These are phyloP conservation scores for Mirounga angustirostris DNA, from an alignment of 2,113 vertebrate species.

Conservation along the genomic window DNA sequence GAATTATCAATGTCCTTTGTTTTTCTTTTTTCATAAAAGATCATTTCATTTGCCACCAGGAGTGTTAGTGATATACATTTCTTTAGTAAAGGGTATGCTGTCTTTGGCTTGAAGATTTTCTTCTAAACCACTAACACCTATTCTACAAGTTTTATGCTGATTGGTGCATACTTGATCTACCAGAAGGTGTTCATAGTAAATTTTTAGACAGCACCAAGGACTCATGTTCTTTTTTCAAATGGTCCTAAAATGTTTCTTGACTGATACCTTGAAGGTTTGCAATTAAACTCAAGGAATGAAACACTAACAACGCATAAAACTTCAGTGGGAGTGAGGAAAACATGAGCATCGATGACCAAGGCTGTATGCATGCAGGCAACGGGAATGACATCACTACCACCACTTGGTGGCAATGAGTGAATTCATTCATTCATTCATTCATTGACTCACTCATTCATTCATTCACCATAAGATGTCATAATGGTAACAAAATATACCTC, in stretches of 20 bases:
- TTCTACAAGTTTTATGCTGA: not conserved
- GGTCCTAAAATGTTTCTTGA: not conserved
- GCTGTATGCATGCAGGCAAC: rapidly evolving
- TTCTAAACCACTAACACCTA: not conserved
- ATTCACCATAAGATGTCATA: not conserved
- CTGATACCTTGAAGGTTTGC: not conserved
- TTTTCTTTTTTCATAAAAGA: not conserved
- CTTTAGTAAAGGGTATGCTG: not conserved
- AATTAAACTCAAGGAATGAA: not conserved
- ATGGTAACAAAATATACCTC: not conserved
- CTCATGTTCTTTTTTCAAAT: not conserved
- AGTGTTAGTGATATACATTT: not conserved
- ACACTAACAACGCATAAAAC: no score
- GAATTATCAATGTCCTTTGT: not conserved
- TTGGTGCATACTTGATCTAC: not conserved
- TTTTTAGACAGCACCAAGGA: not conserved
- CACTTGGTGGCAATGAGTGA: rapidly evolving
- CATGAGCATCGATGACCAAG: no score
- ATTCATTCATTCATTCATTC: not conserved
- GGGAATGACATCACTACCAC: rapidly evolving
- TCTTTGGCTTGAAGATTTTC: not conserved
- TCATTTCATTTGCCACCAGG: not conserved
- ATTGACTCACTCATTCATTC: not conserved
- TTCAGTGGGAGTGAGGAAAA: not conserved
- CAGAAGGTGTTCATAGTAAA: not conserved